phyloP scores from a whole-genome alignment of 1,140 invertebrate genomes.

The Choristoneura fumiferana region DNA sequence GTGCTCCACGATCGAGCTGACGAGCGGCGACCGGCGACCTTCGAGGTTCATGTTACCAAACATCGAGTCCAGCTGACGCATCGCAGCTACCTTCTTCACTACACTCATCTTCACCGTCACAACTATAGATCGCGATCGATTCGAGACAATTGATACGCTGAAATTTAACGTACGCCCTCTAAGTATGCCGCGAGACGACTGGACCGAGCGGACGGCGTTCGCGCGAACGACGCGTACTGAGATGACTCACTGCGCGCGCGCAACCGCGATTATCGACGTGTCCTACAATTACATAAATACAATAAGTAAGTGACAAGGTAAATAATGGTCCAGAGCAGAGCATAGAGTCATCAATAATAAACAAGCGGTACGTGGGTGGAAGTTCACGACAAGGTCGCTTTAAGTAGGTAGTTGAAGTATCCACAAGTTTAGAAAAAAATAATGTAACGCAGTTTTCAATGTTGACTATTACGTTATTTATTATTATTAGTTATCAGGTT shows the following conservation, averaged over 20 bases:
- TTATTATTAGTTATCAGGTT: too few species aligned
- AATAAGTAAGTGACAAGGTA: conserved; percentile 60
- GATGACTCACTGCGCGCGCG: conserved; percentile 20
- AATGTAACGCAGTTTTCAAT: conserved; percentile 23
- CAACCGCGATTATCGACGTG: conserved; percentile 54
- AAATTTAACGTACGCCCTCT: conserved; percentile 65
- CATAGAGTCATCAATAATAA: conserved; percentile 53
- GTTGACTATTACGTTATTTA: conserved; percentile 21
- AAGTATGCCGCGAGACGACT: conserved; percentile 71
- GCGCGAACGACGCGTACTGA: conserved; percentile 51
- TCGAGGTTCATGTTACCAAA: conserved; percentile 83
- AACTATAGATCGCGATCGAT: conserved; percentile 30
- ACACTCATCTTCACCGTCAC: conserved; percentile 63
- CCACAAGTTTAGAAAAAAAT: conserved; percentile 27
- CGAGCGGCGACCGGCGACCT: conserved; percentile 63
- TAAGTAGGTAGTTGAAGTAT: conserved; percentile 54
- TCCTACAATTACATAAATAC: conserved; percentile 63
- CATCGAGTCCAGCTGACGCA: conserved; percentile 84
- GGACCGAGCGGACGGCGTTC: conserved; percentile 67
- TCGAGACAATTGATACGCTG: conserved; percentile 34
- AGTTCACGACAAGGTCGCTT: conserved; percentile 39
- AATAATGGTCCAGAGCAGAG: conserved; percentile 55
- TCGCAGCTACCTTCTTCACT: conserved; percentile 81
- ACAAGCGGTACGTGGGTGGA: conserved; percentile 39
- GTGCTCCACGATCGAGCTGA: conserved; percentile 78